These are phyloP conservation scores for Schlechtendalia chinensis DNA, from an alignment of 1,140 invertebrate species.

Conservation along the genomic window DNA sequence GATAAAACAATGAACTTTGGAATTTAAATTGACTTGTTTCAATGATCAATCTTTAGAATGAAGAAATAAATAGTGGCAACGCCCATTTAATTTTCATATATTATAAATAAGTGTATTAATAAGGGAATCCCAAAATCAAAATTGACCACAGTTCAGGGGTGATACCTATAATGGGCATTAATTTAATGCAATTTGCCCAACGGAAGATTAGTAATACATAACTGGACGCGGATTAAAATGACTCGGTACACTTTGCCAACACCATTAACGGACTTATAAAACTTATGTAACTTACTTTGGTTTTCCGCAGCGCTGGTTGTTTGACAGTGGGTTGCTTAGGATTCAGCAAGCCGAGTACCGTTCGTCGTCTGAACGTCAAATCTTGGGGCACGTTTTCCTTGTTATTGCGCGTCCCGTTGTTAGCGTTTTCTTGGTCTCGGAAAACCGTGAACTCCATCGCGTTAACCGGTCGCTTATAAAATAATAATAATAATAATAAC, in stretches of 20 bases:
- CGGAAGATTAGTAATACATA: neutral
- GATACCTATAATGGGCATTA: neutral
- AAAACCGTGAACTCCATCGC: constrained; percentile 34
- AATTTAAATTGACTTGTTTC: too few species aligned
- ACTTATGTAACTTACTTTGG: constrained; percentile 31
- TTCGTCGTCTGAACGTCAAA: constrained; percentile 57
- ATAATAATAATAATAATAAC: too few species aligned
- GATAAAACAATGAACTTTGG: too few species aligned
- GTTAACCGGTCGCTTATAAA: neutral
- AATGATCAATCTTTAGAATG: too few species aligned
- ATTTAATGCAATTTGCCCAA: neutral
- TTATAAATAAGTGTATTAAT: neutral
- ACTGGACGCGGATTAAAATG: too few species aligned
- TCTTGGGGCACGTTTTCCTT: constrained; percentile 21
- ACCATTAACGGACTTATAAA: too few species aligned
- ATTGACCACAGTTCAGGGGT: neutral
- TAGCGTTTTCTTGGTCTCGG: constrained; percentile 20
- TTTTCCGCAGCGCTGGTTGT: constrained; percentile 1
- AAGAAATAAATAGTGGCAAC: too few species aligned
- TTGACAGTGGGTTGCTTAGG: constrained; percentile 50
- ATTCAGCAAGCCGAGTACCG: constrained; percentile 60
- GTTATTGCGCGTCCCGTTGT: constrained; percentile 19
- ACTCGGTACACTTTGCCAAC: too few species aligned
- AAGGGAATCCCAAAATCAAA: neutral
- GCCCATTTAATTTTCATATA: neutral